phyloP scores from a whole-genome alignment of 2,888 invertebrate species.

The Lasioglossum leucozonium region DNA sequence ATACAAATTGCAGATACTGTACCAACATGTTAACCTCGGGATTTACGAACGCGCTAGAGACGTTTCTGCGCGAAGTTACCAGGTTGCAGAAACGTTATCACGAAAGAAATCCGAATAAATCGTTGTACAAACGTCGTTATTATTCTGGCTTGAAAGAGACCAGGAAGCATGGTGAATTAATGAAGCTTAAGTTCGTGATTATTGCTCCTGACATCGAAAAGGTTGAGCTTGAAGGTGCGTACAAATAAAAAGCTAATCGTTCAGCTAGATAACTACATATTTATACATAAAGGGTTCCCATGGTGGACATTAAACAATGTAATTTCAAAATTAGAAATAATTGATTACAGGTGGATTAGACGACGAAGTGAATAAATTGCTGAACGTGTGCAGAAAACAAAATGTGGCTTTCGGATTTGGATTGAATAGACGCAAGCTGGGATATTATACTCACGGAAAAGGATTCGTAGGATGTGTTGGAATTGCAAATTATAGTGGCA shows the following conservation, averaged over 20 bases:
- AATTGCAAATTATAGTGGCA: slow-evolving; percentile 74
- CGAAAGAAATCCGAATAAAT: slow-evolving; percentile 73
- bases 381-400: slow-evolving; percentile 68
- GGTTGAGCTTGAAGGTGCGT: slow-evolving; percentile 71
- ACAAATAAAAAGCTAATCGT: neutral
- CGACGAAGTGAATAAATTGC: slow-evolving; percentile 68
- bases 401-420: slow-evolving; percentile 74
- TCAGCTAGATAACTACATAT: neutral
- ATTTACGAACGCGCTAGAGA: slow-evolving; percentile 68
- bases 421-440: slow-evolving; percentile 76
- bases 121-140: slow-evolving; percentile 72
- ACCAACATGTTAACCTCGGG: slow-evolving; percentile 72
- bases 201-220: slow-evolving; percentile 78
- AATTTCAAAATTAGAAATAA: neutral
- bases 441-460: slow-evolving; percentile 75
- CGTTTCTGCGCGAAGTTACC: slow-evolving; percentile 71
- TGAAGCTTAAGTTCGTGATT: slow-evolving; percentile 76
- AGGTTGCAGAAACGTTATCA: slow-evolving; percentile 76
- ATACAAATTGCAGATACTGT: slow-evolving; percentile 74
- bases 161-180: slow-evolving; percentile 70
- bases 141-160: slow-evolving; percentile 77
- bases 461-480: slow-evolving; percentile 76
- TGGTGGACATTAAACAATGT: no score
- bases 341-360: slow-evolving; percentile 74
- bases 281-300: neutral